Conservation (phyloP, 2,113 vertebrate genomes). For the Sorex araneus region DNA sequence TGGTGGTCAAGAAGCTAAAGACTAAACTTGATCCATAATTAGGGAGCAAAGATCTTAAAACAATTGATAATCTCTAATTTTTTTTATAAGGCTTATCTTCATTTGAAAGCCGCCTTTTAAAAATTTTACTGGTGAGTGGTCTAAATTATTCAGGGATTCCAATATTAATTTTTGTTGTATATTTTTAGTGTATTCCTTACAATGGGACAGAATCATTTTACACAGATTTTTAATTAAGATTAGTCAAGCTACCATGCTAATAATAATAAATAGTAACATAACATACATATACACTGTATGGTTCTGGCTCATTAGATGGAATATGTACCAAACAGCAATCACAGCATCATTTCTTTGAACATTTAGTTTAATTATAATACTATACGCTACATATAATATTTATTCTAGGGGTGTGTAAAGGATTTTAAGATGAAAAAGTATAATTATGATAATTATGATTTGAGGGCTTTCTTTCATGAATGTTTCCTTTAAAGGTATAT, state of each 20-base stretch:
- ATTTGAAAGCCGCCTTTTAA: constrained; percentile 80
- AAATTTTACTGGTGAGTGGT: constrained; percentile 38
- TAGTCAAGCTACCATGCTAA: constrained; percentile 57
- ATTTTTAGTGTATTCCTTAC: not conserved
- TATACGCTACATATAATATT: constrained; percentile 62
- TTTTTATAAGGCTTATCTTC: constrained; percentile 77
- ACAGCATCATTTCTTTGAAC: constrained; percentile 69
- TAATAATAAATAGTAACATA: constrained; percentile 42
- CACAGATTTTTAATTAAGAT: constrained; percentile 81
- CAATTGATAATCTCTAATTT: constrained; percentile 73
- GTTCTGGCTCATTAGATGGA: constrained; percentile 47
- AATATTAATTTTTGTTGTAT: constrained; percentile 55
- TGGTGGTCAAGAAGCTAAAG: constrained; percentile 81
- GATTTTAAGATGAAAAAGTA: constrained; percentile 64
- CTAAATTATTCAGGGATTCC: constrained; percentile 69
- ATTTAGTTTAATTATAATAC: constrained; percentile 71
- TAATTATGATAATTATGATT: constrained; percentile 69
- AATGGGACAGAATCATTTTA: constrained; percentile 39
- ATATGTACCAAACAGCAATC: constrained; percentile 66
- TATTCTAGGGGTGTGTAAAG: constrained; percentile 50
- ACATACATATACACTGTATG: not conserved
- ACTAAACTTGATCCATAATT: constrained; percentile 83
- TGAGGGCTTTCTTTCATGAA: constrained; percentile 59
- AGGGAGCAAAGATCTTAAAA: constrained; percentile 76
- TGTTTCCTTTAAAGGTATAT: constrained; percentile 64